Conservation (phyloP, 2,888 invertebrate species). For the Incurvaria masculella region DNA sequence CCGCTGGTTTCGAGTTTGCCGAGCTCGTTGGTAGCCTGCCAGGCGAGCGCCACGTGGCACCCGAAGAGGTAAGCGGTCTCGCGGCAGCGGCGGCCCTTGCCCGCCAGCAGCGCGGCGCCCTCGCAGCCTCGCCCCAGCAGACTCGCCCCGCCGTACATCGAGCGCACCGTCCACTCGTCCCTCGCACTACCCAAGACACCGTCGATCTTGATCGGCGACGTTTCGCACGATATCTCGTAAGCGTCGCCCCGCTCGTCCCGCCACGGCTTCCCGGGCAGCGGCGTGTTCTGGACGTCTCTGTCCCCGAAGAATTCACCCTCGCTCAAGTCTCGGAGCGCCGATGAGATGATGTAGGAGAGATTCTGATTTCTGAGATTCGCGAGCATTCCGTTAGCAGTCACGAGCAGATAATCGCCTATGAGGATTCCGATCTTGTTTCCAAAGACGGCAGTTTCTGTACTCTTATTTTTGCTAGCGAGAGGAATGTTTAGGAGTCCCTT, state of each 20-base stretch:
- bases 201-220: conserved; percentile 35
- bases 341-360: conserved; percentile 77
- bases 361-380: conserved; percentile 68
- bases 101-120: conserved; percentile 72
- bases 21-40: conserved; percentile 63
- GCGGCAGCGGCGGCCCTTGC: conserved; percentile 63
- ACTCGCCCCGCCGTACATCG: conserved; percentile 67
- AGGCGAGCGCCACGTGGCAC: conserved; percentile 74
- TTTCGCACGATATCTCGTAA: conserved; percentile 34
- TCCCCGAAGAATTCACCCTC: conserved; percentile 80
- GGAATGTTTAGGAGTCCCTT: conserved; percentile 54
- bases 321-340: conserved; percentile 74
- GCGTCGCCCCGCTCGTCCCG: conserved; percentile 21
- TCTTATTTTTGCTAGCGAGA: conserved; percentile 44
- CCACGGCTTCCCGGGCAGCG: conserved; percentile 63
- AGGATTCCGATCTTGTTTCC: conserved; percentile 87
- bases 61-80: conserved; percentile 75
- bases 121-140: conserved; percentile 73
- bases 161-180: conserved; percentile 69
- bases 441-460: conserved; percentile 70
- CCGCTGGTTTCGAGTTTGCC: conserved; percentile 52
- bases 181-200: conserved; percentile 53
- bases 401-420: conserved; percentile 81
- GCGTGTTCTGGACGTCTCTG: conserved; percentile 70
- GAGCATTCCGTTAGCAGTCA: conserved; percentile 76